Base-by-base conservation (phyloP, 2,888 invertebrate genomes). In the Scaptomyza parva region DNA sequence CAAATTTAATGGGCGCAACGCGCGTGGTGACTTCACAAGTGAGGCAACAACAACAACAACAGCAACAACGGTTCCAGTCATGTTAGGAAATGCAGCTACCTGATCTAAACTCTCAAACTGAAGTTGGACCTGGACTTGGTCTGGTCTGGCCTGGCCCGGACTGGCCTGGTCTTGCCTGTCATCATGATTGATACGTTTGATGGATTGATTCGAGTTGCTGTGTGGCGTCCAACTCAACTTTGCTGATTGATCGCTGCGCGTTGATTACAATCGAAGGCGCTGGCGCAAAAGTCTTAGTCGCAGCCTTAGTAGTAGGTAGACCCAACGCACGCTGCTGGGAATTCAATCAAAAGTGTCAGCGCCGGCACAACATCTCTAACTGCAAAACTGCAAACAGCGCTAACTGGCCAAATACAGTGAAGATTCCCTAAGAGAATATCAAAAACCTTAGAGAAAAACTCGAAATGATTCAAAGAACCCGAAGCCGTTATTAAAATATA, bases 151-250 rank as follows among this genome's bases (percentile, higher is more conserved):
- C 33, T 41, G 22, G 41, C 22, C 37, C 43, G 24, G 33, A 18
- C 12, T 30, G 30, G 12, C 5, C 37, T 59, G 70, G 67, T 67
- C 77, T 76, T 70, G 74, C 76, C 89, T 89, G 89, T 89, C 88
- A 89, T 86, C 88, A 76, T 89, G 89, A 89, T 89, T 89, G 89
- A 89, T 89, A 86, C 88, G 86, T 88, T 89, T 89, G 89, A 89
- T 89, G 82, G 89, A 89, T 89, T 87, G 88, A 89, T 86, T 88
- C 81, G 87, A 85, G 41, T 83, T 80, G 72, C 73, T 73, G 78
- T 70, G 72, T 74, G 74, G 76, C 73, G 81, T 82, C 74, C 68
- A 81, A 60, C 65, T 63, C 71, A 70, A 74, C 68, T 70, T 67
- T 74, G 75, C 78, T 83, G 85, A 79, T 84, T 86, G 87, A 85